Base-by-base conservation (phyloP, 1,140 invertebrate species). In the Copidosoma floridanum region DNA sequence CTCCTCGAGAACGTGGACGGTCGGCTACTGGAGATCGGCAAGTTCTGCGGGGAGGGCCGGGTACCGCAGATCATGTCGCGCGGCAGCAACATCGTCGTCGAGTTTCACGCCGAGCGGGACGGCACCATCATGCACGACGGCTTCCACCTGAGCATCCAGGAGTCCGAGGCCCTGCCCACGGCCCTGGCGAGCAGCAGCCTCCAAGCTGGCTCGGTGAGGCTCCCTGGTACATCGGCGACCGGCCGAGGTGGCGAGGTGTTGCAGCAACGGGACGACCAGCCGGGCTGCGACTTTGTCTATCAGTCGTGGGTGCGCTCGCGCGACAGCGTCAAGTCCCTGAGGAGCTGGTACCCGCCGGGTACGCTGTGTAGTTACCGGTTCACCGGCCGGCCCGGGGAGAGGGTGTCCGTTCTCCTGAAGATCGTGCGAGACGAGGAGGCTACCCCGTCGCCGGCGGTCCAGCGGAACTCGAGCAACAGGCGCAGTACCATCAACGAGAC, bases 81-180 rank as follows among this genome's bases (percentile, higher is more conserved):
- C 1, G 72, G 75, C 0, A 66, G 44, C n/a, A 74, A 66, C 60
- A 52, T 76, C 7, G 71, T 76, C 18, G 64, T 76, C 1, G 74
- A 76, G 43, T 76, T 76, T 44, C 67, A 67, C 44, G 46, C 73
- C 1, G 65, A 69, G n/a, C 65, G 67, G 7, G 73, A 76, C 16
- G 74, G 74, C 14, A 76, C 74, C 5, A 68, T 75, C 11, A 71
- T 71, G 69, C 73, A 76, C 65, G 68, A 74, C 53, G 74, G 73
- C 0, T 76, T 76, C 23, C 72, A 74, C 7, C 57, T 76, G 56
- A 74, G 71, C 6, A 54, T 76, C 1, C 72, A 75, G 16, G 74
- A 76, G 37, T 67, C 64, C 29, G 71, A 74, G n/a, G 23, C 59
- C 14, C 52, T 52, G n/a, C 7, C 47, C 1, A n/a, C 37, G 2